Evolutionary conservation across 2,888 invertebrate species (phyloP).

Genomic region (Luperina nickerlii): DNA sequence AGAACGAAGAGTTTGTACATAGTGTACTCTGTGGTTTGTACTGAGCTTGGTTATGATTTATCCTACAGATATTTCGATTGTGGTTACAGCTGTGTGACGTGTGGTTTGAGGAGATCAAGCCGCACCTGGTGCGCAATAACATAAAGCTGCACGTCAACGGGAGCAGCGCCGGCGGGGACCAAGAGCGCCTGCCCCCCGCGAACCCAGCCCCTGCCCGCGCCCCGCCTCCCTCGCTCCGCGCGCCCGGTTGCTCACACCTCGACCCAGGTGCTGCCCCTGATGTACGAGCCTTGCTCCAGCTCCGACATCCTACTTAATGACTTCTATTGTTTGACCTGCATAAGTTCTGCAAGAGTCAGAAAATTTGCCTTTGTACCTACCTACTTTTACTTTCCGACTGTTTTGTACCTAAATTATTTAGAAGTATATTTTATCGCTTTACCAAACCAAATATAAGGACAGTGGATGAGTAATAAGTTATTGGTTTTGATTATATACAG

Average conservation of each 20-base stretch:
- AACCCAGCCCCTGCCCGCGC: too few relatives aligned
- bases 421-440: not conserved
- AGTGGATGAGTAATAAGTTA: not conserved
- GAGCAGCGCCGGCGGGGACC: constrained; percentile 72
- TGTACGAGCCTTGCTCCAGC: constrained; percentile 80
- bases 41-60: not conserved
- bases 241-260: constrained; percentile 78
- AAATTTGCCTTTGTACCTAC: not conserved
- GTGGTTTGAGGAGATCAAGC: constrained; percentile 88
- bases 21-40: too few relatives aligned
- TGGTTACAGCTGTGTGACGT: constrained; percentile 85
- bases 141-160: constrained; percentile 84
- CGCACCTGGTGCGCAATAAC: constrained; percentile 83
- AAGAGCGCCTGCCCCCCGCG: constrained; percentile 56
- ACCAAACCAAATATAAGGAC: not conserved
- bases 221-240: constrained; percentile 25
- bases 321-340: constrained; percentile 6
- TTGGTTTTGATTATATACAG: not conserved
- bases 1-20: not conserved
- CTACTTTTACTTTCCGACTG: too few relatives aligned
- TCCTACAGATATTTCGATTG: constrained; percentile 3
- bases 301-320: constrained; percentile 57
- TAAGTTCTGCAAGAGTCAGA: not conserved
- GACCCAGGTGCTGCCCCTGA: constrained; percentile 87
- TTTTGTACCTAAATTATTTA: not conserved